Percentiles rank a stretch among this genome's conserved stretches.
Conservation (phyloP, 2,888 invertebrate species). For the Platypus cylindrus region DNA sequence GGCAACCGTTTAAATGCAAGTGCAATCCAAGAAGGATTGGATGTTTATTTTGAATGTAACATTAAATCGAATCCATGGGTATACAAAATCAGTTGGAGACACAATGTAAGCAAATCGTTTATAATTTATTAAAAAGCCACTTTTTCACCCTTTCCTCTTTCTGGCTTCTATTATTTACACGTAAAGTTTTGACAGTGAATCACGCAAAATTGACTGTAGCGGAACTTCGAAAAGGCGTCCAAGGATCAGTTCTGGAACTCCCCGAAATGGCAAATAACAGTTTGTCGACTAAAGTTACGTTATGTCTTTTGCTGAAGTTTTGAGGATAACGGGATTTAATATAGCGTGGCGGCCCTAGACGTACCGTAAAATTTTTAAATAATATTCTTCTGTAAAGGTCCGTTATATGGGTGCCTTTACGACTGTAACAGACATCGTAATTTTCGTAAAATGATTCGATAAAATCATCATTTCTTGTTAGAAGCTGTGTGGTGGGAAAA, state of each 20-base stretch:
- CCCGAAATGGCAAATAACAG: conserved; percentile 14
- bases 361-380: too few species aligned
- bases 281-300: conserved; percentile 42
- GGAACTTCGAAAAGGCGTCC: conserved; percentile 13
- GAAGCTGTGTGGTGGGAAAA: too few species aligned
- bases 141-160: too few species aligned
- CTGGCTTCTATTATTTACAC: conserved; percentile 15
- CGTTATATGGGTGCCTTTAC: too few species aligned
- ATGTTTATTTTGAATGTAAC: conserved; percentile 84
- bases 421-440: too few species aligned
- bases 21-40: conserved; percentile 74
- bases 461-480: too few species aligned
- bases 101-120: conserved; percentile 47
- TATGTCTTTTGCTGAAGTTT: conserved; percentile 41
- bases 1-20: conserved; percentile 70
- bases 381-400: too few species aligned
- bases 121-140: too few species aligned
- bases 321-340: conserved; percentile 1
- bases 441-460: too few species aligned
- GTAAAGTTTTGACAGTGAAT: conserved; percentile 12
- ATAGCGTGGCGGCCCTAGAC: too few species aligned
- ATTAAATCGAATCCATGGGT: conserved; percentile 81
- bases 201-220: conserved; percentile 12
- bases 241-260: conserved; percentile 13
- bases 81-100: conserved; percentile 64